Base-by-base conservation (phyloP, 2,797 vertebrate genomes). In the Aeoliscus strigatus region DNA sequence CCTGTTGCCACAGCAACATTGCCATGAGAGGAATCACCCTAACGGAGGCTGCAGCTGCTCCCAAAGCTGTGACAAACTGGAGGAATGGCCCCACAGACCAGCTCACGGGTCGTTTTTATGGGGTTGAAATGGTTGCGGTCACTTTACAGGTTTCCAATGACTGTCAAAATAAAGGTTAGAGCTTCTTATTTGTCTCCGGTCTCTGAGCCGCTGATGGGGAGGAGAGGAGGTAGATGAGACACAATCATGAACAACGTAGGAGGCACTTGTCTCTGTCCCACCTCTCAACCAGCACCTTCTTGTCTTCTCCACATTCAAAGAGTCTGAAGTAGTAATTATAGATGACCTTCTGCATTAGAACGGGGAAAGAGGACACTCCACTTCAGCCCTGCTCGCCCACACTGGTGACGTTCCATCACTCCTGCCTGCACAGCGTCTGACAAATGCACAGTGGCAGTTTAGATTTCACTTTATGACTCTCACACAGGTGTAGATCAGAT, bases 1-100 rank as follows among this genome's bases (percentile, higher is more conserved):
- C 10, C 66, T 81, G 86, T 89, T 86, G 74, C 86, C 81, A 88
- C 79, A 80, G 86, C 77, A 88, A 87, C 86, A 27, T 60, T 70
- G 57, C 68, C 42, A 44, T 52, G 62, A 73, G 63, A 70, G 72
- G 78, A 83, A 81, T 83, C 81, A 82, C 75, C 74, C 62, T 40
- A 37, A 60, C 44, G 53, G 70, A 75, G 70, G 67, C 52, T 60
- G 39, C 30, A 51, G 52, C 59, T 51, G 21, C 54, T 42, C 15
- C 40, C 13, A 38, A 39, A 44, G 46, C 51, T 61, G 12, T 42
- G 43, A 52, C 41, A 58, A 9, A 10, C 2, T 13, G 12, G 13
- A 48, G 43, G 28, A 47, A 12, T 9, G 30, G 14, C 21, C 6
- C 2, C 6, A 32, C 15, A 27, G 14, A 32, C 18, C 18, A 7